Conservation (phyloP, 1,140 invertebrate species). For the Trinorchestia longiramus region DNA sequence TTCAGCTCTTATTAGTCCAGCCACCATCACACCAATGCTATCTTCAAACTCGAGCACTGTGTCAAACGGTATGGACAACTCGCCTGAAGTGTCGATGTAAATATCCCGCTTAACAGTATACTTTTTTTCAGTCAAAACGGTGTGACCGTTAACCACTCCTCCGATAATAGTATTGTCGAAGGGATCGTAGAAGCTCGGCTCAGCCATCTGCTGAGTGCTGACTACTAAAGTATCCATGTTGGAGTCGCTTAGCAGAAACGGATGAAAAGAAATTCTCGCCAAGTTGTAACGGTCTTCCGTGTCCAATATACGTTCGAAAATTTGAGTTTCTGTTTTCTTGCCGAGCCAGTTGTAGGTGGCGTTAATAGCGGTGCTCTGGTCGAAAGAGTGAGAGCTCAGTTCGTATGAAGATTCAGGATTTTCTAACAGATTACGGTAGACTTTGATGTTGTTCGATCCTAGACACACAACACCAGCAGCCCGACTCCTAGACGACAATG, state of each 20-base stretch:
- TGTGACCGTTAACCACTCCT: conserved; percentile 78
- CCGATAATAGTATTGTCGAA: conserved; percentile 88
- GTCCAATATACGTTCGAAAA: conserved; percentile 83
- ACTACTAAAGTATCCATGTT: conserved; percentile 85
- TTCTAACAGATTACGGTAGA: conserved; percentile 92
- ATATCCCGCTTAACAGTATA: conserved; percentile 85
- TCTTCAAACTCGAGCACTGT: conserved; percentile 81
- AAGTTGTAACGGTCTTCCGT: conserved; percentile 92
- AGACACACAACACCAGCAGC: conserved; percentile 91
- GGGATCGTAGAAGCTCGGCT: conserved; percentile 80
- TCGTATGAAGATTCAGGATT: conserved; percentile 93
- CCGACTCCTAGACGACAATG: conserved; percentile 85
- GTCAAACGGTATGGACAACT: conserved; percentile 86
- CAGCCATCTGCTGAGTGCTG: conserved; percentile 79
- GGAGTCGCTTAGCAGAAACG: conserved; percentile 85
- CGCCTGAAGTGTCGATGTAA: conserved; percentile 88
- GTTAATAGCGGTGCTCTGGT: conserved; percentile 93
- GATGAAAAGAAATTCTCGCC: conserved; percentile 87
- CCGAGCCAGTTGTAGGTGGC: conserved; percentile 96
- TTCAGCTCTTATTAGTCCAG: conserved; percentile 82
- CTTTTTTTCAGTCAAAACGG: conserved; percentile 75
- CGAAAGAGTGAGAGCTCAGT: conserved; percentile 93
- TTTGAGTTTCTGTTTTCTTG: conserved; percentile 79
- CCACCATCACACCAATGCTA: conserved; percentile 89
- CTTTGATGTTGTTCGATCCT: conserved; percentile 86